These are phyloP conservation scores for Pheosia tremula DNA, from an alignment of 2,888 invertebrate genomes.

Conservation along the genomic window DNA sequence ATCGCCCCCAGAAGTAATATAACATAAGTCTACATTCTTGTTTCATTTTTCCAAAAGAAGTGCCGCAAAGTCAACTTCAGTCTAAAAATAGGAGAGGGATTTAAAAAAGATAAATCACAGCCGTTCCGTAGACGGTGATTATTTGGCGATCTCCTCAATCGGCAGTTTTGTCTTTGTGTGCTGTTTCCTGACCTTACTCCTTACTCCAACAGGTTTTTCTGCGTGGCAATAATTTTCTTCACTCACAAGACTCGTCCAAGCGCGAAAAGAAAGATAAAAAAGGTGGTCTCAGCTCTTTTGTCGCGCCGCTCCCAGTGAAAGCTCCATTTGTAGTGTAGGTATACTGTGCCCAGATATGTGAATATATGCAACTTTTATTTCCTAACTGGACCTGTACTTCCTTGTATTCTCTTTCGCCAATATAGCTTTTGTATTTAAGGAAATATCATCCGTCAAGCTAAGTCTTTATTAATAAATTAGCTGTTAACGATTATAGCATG, in stretches of 20 bases:
- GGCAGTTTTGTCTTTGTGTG: slow-evolving; percentile 63
- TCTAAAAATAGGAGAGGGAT: slow-evolving; percentile 9
- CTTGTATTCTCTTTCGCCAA: background rate
- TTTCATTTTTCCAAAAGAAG: background rate
- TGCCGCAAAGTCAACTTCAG: background rate
- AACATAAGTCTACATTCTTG: background rate
- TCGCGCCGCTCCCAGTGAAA: slow-evolving; percentile 46
- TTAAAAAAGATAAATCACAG: slow-evolving; percentile 31
- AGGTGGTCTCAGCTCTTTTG: slow-evolving; percentile 70
- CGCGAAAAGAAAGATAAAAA: slow-evolving; percentile 75
- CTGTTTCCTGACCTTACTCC: slow-evolving; percentile 62
- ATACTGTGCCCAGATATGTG: slow-evolving; percentile 29
- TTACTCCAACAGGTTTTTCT: slow-evolving; percentile 61
- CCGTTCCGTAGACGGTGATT: slow-evolving; percentile 40
- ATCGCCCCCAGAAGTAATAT: background rate
- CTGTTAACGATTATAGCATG: no score
- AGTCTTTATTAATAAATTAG: no score
- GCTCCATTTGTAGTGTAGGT: slow-evolving; percentile 41
- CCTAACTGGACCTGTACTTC: slow-evolving; percentile 8
- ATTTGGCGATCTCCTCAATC: slow-evolving; percentile 53
- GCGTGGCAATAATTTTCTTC: slow-evolving; percentile 71
- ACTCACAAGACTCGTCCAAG: slow-evolving; percentile 64
- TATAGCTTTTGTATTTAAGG: background rate
- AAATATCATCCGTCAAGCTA: background rate
- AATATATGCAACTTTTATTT: slow-evolving; percentile 27